These are phyloP conservation scores for Saccopteryx bilineata DNA, from an alignment of 2,113 vertebrate genomes.

Conservation along the genomic window DNA sequence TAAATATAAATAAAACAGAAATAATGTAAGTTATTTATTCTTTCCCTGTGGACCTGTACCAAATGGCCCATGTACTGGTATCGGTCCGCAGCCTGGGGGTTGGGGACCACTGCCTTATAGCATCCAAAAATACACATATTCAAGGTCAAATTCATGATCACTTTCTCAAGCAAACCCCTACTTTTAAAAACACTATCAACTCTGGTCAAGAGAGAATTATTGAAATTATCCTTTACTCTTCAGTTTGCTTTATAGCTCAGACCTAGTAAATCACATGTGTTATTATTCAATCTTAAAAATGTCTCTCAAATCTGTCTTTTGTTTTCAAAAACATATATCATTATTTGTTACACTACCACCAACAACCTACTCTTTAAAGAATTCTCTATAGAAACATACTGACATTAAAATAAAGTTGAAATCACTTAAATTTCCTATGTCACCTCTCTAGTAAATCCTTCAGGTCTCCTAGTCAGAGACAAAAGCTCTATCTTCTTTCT, in stretches of 20 bases:
- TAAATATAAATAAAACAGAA: too few species aligned
- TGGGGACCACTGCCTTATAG: too few species aligned
- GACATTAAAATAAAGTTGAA: not conserved
- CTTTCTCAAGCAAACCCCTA: not conserved
- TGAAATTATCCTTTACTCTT: not conserved
- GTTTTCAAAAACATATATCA: not conserved
- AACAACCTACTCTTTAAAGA: slow-evolving; percentile 36
- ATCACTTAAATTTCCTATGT: slow-evolving; percentile 3
- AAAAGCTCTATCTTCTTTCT: not conserved
- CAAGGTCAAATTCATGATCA: not conserved
- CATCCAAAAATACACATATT: not conserved
- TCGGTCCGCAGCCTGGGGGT: too few species aligned
- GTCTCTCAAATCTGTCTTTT: not conserved
- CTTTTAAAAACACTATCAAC: not conserved
- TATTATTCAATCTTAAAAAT: not conserved
- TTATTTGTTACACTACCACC: not conserved
- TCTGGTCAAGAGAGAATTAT: not conserved
- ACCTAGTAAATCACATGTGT: not conserved
- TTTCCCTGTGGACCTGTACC: too few species aligned
- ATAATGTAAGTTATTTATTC: too few species aligned
- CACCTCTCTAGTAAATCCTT: not conserved
- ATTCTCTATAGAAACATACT: not conserved
- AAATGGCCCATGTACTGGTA: too few species aligned
- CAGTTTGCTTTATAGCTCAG: not conserved
- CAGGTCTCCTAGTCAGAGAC: not conserved